Evolutionary conservation across 2,113 vertebrate species (phyloP), one percentile per base, ranked within the genome.

Genomic region (Orycteropus afer): DNA sequence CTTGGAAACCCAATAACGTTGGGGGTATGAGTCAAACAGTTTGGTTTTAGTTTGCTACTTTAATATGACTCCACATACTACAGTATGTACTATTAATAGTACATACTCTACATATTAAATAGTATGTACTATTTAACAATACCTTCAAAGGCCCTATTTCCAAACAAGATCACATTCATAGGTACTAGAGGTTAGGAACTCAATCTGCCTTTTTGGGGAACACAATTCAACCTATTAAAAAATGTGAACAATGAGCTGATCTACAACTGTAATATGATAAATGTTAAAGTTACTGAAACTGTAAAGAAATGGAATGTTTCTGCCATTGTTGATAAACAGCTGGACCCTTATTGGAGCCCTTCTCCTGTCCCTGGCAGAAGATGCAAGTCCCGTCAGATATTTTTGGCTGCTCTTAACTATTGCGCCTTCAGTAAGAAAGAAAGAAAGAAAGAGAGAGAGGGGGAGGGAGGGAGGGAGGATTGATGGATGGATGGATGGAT

Each of bases 181-280:
- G 15, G 65, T 67, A 69, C n/a, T 20, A 14, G n/a, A n/a, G n/a
- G 65, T 69, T n/a, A 37, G 65, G n/a, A 20, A 34, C n/a, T 20
- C 15, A n/a, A 20, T 71, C 23, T 37, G 23, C 40, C 69, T 71
- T 71, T 71, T 13, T 71, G 18, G 37, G 69, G 34, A 17, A 71
- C 9, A 71, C 18, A 71, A 3, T 23, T 23, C 69, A 71, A 40
- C 18, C 37, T 7, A n/a, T n/a, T 71, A 71, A 37, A 34, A 71
- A 37, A 3, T 0, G 2, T 42, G n/a, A 80, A 29, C 34, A 7
- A 0, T 37, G 57, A 86, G 11, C 87, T 34, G n/a, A 3, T 65
- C 13, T 5, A 7, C 0, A 5, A 20, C 34, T 7, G 0, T 10
- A 3, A n/a, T 1, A 25, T 13, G 67, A 14, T 29, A 10, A 57